phyloP scores from a whole-genome alignment of 53 echinoderm and acorn worm genomes.

The Astropecten irregularis region DNA sequence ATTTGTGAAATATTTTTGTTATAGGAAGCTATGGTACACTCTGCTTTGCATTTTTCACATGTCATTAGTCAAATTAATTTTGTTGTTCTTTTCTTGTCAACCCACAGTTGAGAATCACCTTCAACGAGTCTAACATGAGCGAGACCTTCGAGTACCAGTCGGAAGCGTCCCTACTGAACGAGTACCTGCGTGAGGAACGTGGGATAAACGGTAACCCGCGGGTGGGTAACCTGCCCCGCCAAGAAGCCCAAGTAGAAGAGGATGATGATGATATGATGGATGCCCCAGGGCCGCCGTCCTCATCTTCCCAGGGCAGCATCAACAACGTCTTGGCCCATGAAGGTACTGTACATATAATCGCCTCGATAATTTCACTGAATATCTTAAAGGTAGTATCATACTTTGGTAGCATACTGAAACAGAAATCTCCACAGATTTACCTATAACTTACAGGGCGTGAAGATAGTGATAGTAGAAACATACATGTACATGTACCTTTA shows the following conservation, averaged over 20 bases:
- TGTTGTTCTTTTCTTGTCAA: not conserved
- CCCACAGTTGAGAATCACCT: conserved; percentile 30
- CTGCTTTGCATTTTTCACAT: too few relatives aligned
- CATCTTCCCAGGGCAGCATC: conserved; percentile 14
- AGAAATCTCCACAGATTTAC: too few relatives aligned
- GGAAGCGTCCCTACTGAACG: conserved; percentile 38
- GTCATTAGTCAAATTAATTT: too few relatives aligned
- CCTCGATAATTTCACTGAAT: too few relatives aligned
- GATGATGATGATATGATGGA: conserved; percentile 6
- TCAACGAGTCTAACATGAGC: conserved; percentile 41
- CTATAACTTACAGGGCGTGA: too few relatives aligned
- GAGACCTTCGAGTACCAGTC: conserved; percentile 73
- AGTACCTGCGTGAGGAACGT: conserved; percentile 56
- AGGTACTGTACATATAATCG: not conserved
- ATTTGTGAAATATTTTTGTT: too few relatives aligned
- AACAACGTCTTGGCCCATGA: conserved; percentile 50
- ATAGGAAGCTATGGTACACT: too few relatives aligned
- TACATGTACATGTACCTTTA: too few relatives aligned
- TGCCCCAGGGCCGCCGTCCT: conserved; percentile 2
- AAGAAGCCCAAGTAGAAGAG: conserved; percentile 43
- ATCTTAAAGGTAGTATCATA: too few relatives aligned
- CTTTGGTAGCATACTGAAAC: too few relatives aligned
- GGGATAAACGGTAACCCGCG: conserved; percentile 52
- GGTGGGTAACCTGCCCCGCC: conserved; percentile 32
- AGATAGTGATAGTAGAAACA: too few relatives aligned